These are phyloP conservation scores for Drosophila histrio DNA, from an alignment of 2,888 invertebrate species.

Conservation along the genomic window DNA sequence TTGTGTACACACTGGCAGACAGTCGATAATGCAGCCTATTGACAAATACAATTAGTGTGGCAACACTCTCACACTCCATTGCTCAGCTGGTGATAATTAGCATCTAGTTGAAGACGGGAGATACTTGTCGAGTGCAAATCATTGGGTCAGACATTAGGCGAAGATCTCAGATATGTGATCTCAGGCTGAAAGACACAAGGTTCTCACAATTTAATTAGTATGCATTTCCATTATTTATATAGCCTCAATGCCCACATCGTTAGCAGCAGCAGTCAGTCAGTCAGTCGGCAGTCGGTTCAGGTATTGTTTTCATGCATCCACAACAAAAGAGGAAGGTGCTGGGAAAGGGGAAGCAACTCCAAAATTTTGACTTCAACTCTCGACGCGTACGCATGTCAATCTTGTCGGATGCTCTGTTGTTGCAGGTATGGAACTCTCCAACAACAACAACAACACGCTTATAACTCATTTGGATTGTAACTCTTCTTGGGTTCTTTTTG, in stretches of 20 bases:
- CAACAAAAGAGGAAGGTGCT: no score
- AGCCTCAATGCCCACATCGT: conserved; percentile 57
- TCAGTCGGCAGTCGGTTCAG: no score
- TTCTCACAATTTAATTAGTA: conserved; percentile 76
- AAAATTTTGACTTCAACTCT: conserved; percentile 17
- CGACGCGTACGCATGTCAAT: conserved; percentile 52
- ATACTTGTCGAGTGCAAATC: conserved; percentile 60
- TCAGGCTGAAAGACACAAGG: conserved; percentile 25
- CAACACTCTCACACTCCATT: conserved; percentile 50
- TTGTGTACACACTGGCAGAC: conserved; percentile 17
- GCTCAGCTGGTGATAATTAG: conserved; percentile 52
- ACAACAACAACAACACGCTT: conserved; percentile 25
- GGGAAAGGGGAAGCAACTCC: not conserved
- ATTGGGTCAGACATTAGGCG: conserved; percentile 31
- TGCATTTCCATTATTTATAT: conserved; percentile 73
- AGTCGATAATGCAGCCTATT: conserved; percentile 47
- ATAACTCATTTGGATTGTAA: conserved; percentile 62
- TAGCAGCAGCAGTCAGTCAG: conserved; percentile 34
- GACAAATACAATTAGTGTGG: conserved; percentile 63
- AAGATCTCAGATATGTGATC: conserved; percentile 10
- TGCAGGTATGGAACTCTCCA: conserved; percentile 35
- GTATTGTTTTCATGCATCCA: no score
- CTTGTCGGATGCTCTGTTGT: conserved; percentile 42
- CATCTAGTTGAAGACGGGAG: conserved; percentile 40
- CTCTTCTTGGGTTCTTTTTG: conserved; percentile 47